Evolutionary conservation across 2,797 vertebrate species (phyloP), one percentile per base, ranked within the genome.

Genomic region (Merluccius polli): DNA sequence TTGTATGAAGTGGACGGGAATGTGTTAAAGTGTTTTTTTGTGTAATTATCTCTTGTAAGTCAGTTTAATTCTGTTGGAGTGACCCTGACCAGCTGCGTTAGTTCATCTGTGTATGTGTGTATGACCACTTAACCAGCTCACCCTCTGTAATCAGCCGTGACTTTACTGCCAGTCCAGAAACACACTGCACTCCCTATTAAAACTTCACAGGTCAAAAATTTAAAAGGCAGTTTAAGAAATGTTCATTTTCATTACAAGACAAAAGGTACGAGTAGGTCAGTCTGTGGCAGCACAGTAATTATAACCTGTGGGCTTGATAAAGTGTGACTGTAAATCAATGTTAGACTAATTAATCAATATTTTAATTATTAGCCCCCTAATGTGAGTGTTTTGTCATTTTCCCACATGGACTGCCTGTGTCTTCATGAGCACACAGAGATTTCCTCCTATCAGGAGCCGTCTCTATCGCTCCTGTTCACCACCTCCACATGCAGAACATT

Each of bases 161-260:
- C 95, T 97, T 91, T 92, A 93, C 95, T 95, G 95, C 94, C 95
- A 97, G 97, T 97, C 96, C 95, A 94, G 92, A 95, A 84, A 95
- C 94, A 95, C 92, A 89, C 92, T 94, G 93, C 94, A 94, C 90
- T 95, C 91, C 95, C 94, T 95, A 97, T 98, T 99, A 97, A 98
- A 98, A 98, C 97, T 97, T 98, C 95, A 97, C 96, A 98, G 97
- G 96, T 98, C 97, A 98, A 94, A 98, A 97, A 97, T 96, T 95
- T 95, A 96, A 97, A 98, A 96, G 95, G 95, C 95, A 95, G 94
- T 97, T 96, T 96, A 96, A 96, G 96, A 97, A 97, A 95, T 95
- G 92, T 93, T 92, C 92, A 94, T 96, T 96, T 96, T 98, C 95
- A 97, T 97, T 92, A 92, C 93, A 95, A 95, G 93, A 96, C 95